Evolutionary conservation across 2,113 vertebrate species (phyloP).

Genomic region (Labrus mixtus): DNA sequence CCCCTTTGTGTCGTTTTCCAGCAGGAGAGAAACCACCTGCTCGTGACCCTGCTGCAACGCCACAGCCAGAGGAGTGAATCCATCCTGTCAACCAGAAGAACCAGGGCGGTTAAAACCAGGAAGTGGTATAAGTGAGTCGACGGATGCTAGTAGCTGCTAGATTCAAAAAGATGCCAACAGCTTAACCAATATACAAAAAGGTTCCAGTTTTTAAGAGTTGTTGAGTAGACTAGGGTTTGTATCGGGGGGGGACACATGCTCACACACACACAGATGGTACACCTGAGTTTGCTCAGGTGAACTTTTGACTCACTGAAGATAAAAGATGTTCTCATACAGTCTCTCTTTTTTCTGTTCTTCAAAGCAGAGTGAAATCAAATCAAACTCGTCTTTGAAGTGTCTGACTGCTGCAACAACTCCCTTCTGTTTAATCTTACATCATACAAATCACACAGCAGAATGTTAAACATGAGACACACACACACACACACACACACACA

Average conservation of each 20-base stretch:
- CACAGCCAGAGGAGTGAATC: constrained; percentile 97
- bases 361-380: background rate
- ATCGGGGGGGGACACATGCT: no score
- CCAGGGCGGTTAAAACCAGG: no score
- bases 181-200: no score
- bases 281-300: background rate
- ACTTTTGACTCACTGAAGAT: background rate
- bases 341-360: background rate
- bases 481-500: no score
- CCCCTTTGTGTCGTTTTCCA: constrained; percentile 98
- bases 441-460: background rate
- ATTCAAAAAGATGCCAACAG: no score
- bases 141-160: no score
- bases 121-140: no score
- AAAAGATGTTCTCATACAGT: background rate
- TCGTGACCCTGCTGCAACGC: constrained; percentile 98
- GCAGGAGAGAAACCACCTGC: constrained; percentile 96
- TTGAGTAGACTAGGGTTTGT: no score
- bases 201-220: no score
- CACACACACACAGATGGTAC: no score
- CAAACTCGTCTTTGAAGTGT: background rate
- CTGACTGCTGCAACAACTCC: background rate
- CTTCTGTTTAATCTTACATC: background rate
- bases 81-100: constrained; percentile 85
- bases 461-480: no score